A percentile compares a stretch with the other conserved stretches of the same genome.
These are phyloP conservation scores for Chrysemys picta DNA, from an alignment of 2,113 vertebrate genomes.

Conservation along the genomic window DNA sequence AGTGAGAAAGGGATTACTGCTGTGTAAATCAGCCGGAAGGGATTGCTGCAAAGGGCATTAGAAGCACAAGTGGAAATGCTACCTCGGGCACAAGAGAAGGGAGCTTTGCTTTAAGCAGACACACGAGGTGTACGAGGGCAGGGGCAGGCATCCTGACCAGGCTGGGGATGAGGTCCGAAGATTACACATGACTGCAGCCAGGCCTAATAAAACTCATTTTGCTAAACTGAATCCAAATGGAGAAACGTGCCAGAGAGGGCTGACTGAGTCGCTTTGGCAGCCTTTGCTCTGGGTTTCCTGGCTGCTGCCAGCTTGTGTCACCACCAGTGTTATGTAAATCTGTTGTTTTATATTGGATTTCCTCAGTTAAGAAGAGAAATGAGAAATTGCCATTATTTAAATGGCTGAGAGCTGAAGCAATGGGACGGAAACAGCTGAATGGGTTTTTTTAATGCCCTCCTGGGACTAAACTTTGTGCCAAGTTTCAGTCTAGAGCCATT, in stretches of 20 bases:
- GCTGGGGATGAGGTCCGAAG: constrained; percentile 16
- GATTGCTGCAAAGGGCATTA: background rate
- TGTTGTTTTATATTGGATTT: constrained; percentile 72
- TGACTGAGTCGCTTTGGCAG: constrained; percentile 65
- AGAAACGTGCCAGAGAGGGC: constrained; percentile 55
- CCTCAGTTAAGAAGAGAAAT: constrained; percentile 71
- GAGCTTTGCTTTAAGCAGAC: background rate
- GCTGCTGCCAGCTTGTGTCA: constrained; percentile 70
- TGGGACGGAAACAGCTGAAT: constrained; percentile 70
- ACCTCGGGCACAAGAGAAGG: background rate
- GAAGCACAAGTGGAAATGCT: constrained; percentile 16
- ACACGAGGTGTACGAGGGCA: background rate
- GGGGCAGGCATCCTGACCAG: background rate
- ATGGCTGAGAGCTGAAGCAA: constrained; percentile 60
- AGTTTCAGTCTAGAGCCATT: constrained; percentile 73
- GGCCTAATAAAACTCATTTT: constrained; percentile 51
- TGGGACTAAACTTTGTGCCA: constrained; percentile 73
- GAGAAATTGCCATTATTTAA: constrained; percentile 70
- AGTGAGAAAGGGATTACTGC: constrained; percentile 58
- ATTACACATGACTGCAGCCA: constrained; percentile 25
- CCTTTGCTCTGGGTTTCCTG: constrained; percentile 41
- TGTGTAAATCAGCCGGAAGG: constrained; percentile 25
- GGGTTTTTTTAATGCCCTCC: constrained; percentile 70
- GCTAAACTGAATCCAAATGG: constrained; percentile 47
- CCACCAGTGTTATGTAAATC: constrained; percentile 76